Base-by-base conservation (phyloP, 2,797 vertebrate species). In the Neolamprologus multifasciatus region DNA sequence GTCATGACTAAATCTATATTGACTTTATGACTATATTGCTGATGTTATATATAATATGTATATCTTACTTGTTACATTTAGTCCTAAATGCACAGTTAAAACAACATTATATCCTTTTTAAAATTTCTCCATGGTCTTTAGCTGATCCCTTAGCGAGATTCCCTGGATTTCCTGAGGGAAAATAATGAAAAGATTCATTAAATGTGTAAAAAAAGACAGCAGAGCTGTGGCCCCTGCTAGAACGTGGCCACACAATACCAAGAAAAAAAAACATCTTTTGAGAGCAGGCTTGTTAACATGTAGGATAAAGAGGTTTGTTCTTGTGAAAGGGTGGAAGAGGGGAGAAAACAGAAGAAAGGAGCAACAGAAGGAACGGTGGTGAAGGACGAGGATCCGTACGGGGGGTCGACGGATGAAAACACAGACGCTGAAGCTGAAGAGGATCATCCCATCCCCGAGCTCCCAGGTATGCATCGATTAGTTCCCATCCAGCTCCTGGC, bases 331-430 rank as follows among this genome's bases (percentile, higher is more conserved):
- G 97, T 97, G 59, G 95, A 96, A 45, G 87, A 91, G 4, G 92
- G 92, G 78, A 95, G 91, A 88, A 86, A 83, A 21, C 90, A 93
- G 80, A 96, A 94, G 91, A 95, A 92, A 82, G 76, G n/a, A 9
- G 21, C 80, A 6, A 57, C 33, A 12, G 57, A 36, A 16, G 76
- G 21, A 17, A 79, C 71, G 2, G 48, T 16, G 31, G 89, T 86
- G 48, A 89, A 92, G 3, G 95, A 96, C 0, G 96, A 97, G 5
- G 98, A 98, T 90, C 97, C 94, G 0, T 98, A 98, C 0, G 97
- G 95, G 0, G 98, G 97, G 2, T 98, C 98, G 3, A 99, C 98
- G 0, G 98, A 98, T 31, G 98, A 98, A 92, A 99, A 99, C 94
- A 98, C 98, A 0, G 98, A 98, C 2, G 93, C 93, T 0, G 98